Percentiles rank a stretch among this genome's conserved stretches.
phyloP scores from a whole-genome alignment of 2,888 invertebrate genomes.

The Ectobius pallidus region DNA sequence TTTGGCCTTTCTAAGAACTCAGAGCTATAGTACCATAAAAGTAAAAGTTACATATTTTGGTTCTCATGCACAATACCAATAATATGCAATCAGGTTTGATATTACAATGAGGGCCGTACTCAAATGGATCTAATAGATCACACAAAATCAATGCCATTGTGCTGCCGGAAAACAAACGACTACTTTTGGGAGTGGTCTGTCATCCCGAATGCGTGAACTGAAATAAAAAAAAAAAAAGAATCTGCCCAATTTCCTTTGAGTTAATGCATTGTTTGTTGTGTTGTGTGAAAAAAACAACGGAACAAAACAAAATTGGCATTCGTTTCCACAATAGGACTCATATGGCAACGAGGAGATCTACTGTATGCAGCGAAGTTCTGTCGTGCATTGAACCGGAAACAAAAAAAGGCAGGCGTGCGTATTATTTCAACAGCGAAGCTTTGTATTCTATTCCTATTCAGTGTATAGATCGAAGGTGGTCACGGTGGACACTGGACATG shows the following conservation, averaged over 20 bases:
- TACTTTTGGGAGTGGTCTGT: not conserved
- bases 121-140: too few relatives aligned
- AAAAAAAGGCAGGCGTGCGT: constrained; percentile 7
- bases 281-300: too few relatives aligned
- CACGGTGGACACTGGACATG: not conserved
- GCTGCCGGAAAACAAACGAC: not conserved
- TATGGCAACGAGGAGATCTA: not conserved
- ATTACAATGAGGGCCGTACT: too few relatives aligned
- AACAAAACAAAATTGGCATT: constrained; percentile 20
- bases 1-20: too few relatives aligned
- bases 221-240: not conserved
- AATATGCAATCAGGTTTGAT: too few relatives aligned
- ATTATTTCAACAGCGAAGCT: too few relatives aligned
- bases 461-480: not conserved
- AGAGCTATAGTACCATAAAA: too few relatives aligned
- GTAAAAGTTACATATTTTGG: too few relatives aligned
- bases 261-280: not conserved
- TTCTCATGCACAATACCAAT: too few relatives aligned
- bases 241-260: constrained; percentile 5
- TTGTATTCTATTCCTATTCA: not conserved
- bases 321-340: not conserved
- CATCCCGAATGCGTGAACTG: too few relatives aligned
- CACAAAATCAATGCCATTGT: not conserved
- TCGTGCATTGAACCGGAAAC: constrained; percentile 17
- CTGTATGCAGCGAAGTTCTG: not conserved